Conservation (phyloP, 2,888 invertebrate genomes). For the Torymus texanus region DNA sequence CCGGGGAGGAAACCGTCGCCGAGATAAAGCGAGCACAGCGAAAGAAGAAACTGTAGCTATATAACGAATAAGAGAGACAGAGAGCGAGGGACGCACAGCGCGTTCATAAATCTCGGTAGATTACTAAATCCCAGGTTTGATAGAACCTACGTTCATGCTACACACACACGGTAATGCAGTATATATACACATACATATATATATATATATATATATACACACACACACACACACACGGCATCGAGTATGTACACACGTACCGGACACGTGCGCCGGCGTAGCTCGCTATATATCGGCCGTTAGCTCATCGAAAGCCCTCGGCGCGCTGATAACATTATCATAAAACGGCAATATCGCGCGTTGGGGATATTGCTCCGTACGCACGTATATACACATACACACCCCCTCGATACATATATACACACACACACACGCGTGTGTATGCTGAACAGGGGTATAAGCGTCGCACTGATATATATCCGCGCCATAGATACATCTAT, state of each 20-base stretch:
- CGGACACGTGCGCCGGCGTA: constrained; percentile 54
- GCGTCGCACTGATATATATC: constrained; percentile 26
- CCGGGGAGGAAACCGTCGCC: constrained; percentile 32
- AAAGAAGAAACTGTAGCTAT: constrained; percentile 46
- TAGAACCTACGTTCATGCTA: constrained; percentile 62
- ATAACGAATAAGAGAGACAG: too few species aligned
- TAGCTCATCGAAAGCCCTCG: constrained; percentile 73
- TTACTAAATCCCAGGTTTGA: constrained; percentile 75
- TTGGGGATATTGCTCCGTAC: constrained; percentile 63
- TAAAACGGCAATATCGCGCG: constrained; percentile 75
- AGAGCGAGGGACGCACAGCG: constrained; percentile 65
- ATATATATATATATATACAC: constrained; percentile 26
- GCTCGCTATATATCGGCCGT: constrained; percentile 63
- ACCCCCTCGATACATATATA: constrained; percentile 23
- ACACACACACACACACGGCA: neutral
- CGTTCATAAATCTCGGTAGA: constrained; percentile 75
- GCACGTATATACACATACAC: constrained; percentile 34
- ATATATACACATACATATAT: constrained; percentile 57
- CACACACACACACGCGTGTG: neutral
- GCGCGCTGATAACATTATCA: constrained; percentile 76
- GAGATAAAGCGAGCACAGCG: constrained; percentile 47
- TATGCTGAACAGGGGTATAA: constrained; percentile 20
- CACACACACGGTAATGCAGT: constrained; percentile 28
- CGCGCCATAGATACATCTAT: constrained; percentile 55
- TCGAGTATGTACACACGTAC: constrained; percentile 29